A percentile compares a stretch with the other conserved stretches of the same genome.
Conservation (phyloP, 2,888 invertebrate genomes). For the Parelbella ahira region DNA sequence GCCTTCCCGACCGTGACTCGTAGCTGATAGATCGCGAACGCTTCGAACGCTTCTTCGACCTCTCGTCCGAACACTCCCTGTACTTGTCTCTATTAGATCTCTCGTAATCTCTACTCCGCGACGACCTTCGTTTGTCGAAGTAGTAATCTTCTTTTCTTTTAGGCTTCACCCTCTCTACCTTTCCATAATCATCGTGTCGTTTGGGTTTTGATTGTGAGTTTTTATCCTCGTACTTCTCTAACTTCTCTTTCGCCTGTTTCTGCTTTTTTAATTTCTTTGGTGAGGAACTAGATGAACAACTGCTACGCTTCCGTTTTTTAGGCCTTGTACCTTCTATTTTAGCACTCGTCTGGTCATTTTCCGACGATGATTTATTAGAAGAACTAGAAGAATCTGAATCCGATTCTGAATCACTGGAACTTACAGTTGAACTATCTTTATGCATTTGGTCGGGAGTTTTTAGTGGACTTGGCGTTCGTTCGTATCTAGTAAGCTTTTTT, state of each 20-base stretch:
- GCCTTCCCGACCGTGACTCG: slow-evolving; percentile 52
- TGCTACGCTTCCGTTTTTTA: slow-evolving; percentile 61
- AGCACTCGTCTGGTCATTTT: slow-evolving; percentile 44
- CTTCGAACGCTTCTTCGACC: slow-evolving; percentile 53
- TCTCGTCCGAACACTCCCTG: slow-evolving; percentile 63
- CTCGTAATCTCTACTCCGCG: slow-evolving; percentile 54
- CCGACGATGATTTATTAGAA: slow-evolving; percentile 50
- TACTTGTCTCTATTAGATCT: slow-evolving; percentile 53
- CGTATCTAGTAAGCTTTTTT: slow-evolving; percentile 51
- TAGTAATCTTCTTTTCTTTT: slow-evolving; percentile 53
- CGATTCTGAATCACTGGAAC: slow-evolving; percentile 63
- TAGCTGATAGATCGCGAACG: slow-evolving; percentile 62
- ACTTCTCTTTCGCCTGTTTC: slow-evolving; percentile 42
- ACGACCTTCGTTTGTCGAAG: slow-evolving; percentile 54
- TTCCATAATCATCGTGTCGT: slow-evolving; percentile 51
- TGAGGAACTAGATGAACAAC: slow-evolving; percentile 54
- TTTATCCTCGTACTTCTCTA: slow-evolving; percentile 49
- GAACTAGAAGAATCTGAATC: slow-evolving; percentile 50
- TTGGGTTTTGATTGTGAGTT: slow-evolving; percentile 46
- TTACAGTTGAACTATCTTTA: slow-evolving; percentile 52
- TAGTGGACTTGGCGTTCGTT: slow-evolving; percentile 57
- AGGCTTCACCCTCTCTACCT: slow-evolving; percentile 44
- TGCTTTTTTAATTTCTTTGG: slow-evolving; percentile 54
- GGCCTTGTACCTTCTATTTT: slow-evolving; percentile 43
- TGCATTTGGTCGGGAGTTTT: slow-evolving; percentile 45